Evolutionary conservation across 2,797 vertebrate genomes (phyloP).

Genomic region (Coendou prehensilis): DNA sequence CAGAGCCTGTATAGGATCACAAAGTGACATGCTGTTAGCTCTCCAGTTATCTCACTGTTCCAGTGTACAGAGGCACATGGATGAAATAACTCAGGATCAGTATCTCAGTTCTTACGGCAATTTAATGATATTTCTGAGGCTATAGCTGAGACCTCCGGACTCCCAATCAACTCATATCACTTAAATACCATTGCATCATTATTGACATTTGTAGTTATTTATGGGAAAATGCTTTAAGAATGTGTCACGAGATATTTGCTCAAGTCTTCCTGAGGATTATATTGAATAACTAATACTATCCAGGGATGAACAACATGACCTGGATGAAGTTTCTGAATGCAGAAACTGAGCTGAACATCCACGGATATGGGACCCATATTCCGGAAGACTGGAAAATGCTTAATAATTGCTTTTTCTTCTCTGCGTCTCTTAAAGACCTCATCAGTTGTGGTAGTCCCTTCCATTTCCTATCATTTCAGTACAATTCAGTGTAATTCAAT

Average conservation of each 20-base stretch:
- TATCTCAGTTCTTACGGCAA: not conserved
- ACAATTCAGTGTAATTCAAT: not conserved
- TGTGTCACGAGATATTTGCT: not conserved
- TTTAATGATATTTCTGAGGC: slow-evolving; percentile 42
- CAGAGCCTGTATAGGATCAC: slow-evolving; percentile 38
- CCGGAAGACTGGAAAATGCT: not conserved
- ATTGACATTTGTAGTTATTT: slow-evolving; percentile 39
- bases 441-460: not conserved
- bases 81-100: slow-evolving; percentile 23
- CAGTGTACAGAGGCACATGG: slow-evolving; percentile 17
- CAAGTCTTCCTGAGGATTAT: not conserved
- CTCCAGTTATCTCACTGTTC: slow-evolving; percentile 58
- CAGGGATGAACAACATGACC: not conserved
- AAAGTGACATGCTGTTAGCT: slow-evolving; percentile 18
- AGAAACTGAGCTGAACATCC: not conserved
- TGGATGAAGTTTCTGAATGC: not conserved
- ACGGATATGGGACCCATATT: not conserved
- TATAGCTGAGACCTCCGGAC: not conserved
- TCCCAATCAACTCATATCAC: not conserved
- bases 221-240: not conserved
- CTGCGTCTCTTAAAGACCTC: not conserved
- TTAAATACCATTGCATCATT: not conserved
- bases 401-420: not conserved
- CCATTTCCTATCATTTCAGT: not conserved
- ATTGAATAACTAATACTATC: not conserved